Evolutionary conservation across 2,888 invertebrate genomes (phyloP), one percentile per base, ranked within the genome.

Genomic region (Epicampocera succincta): DNA sequence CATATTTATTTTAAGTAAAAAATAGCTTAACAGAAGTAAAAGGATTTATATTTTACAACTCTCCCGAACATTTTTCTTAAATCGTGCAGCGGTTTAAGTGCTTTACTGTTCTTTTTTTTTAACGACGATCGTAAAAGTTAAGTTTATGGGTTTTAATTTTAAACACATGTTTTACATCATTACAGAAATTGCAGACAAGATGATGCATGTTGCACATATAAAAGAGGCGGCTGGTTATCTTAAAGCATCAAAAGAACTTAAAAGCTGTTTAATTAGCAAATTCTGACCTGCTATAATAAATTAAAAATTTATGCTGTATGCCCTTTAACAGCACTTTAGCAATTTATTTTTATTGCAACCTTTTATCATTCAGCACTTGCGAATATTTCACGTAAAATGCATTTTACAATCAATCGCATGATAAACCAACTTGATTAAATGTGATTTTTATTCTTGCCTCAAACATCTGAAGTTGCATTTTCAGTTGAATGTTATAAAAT

Each of bases 161-260:
- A 65, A 80, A 69, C 74, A 80, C 69, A 80, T 69, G 80, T 75
- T 80, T 63, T 80, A 56, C 79, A 80, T 74, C 63, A 80, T 56
- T 69, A 68, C 33, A 78, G 66, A 72, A 71, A 15, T 63, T 63
- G 21, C 6, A 56, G 52, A 56, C 29, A 44, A 56, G 40, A n/a
- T 38, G 65, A 38, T 65, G 48, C 21, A 42, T 52, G 66, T 42
- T 15, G 12, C 8, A 9, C 1, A 3, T 1, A 33, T 9, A 33
- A 33, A 33, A 33, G 8, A 8, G 8, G 33, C 33, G 8, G 33
- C 33, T 33, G 1, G 5, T 9, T 33, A 33, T 5, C 33, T 33
- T 29, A 38, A 13, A 17, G 19, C 38, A 6, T 9, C 5, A 11
- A 12, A 17, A 56, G 17, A 33, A 33, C 33, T 33, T 33, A 9